phyloP scores from a whole-genome alignment of 2,888 invertebrate genomes.

The Stenoptilia bipunctidactyla region DNA sequence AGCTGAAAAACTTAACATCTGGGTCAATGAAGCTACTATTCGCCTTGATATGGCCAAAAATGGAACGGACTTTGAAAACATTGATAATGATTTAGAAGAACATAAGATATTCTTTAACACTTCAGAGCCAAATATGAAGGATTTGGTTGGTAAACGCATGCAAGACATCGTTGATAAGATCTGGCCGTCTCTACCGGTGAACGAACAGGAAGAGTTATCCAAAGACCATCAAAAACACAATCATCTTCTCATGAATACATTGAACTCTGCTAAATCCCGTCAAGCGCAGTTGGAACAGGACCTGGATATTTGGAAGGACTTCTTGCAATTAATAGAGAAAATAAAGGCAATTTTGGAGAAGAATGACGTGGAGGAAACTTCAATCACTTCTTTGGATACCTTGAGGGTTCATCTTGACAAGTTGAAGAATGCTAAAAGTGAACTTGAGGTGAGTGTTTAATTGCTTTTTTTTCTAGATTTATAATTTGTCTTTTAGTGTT shows the following conservation, averaged over 20 bases:
- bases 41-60: conserved; percentile 83
- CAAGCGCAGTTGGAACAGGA: conserved; percentile 86
- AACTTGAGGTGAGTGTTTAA: conserved; percentile 77
- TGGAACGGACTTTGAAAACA: conserved; percentile 90
- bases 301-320: conserved; percentile 88
- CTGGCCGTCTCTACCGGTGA: conserved; percentile 85
- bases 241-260: conserved; percentile 83
- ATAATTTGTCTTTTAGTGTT: too few relatives aligned
- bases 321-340: conserved; percentile 81
- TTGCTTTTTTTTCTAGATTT: too few relatives aligned
- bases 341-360: conserved; percentile 81
- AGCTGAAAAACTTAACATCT: conserved; percentile 82
- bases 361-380: conserved; percentile 83
- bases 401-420: conserved; percentile 88
- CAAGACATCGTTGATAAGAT: conserved; percentile 89
- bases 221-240: conserved; percentile 86
- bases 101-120: conserved; percentile 87
- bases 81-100: conserved; percentile 85
- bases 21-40: conserved; percentile 87
- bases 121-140: conserved; percentile 82
- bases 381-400: conserved; percentile 82
- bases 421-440: conserved; percentile 81
- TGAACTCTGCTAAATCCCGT: conserved; percentile 86
- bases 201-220: conserved; percentile 87
- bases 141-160: conserved; percentile 84